Base-by-base conservation (phyloP, 2,888 invertebrate species). In the Limnephilus rhombicus region DNA sequence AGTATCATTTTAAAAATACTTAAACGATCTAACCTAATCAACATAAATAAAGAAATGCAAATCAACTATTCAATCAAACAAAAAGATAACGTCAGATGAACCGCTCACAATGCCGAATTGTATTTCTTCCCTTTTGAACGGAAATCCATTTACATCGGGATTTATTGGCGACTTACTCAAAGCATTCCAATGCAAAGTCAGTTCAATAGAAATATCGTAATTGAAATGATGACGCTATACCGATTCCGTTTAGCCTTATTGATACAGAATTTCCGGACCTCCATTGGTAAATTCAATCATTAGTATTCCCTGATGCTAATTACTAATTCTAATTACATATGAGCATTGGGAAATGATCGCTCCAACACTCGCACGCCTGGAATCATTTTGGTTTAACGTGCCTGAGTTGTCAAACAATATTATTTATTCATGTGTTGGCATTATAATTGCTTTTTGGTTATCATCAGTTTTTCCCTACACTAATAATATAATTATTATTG, bases 91-190 rank as follows among this genome's bases (percentile, higher is more conserved):
- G 24, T 7, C 24, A 82, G 37, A 37, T 24, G 37, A 83, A 34
- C 83, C 15, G 15, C 83, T 15, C 37, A 34, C 37, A 83, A 83
- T 37, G 83, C 34, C 34, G 34, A 83, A 18, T 83, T 83, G 34
- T 83, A 37, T 86, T 86, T 45, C 49, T 41, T 45, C 45, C 24
- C 4, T n/a, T 41, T 13, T 2, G 2, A 45, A 86, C 86, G 86
- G 49, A 45, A 86, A 86, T 49, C 86, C 37, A 86, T 86, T 86
- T 49, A 49, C 86, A 86, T 86, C 41, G 49, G 11, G 41, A 86
- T 86, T 86, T 45, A 86, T 86, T 29, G 12, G n/a, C 49, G 29
- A 45, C 11, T 29, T 49, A 13, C 49, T 49, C 45, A 29, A 45
- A 37, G 86, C 41, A 86, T 86, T 86, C 45, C 45, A 49, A 86